Conservation (phyloP, 2,888 invertebrate genomes). For the Himalopsyche anomala region DNA sequence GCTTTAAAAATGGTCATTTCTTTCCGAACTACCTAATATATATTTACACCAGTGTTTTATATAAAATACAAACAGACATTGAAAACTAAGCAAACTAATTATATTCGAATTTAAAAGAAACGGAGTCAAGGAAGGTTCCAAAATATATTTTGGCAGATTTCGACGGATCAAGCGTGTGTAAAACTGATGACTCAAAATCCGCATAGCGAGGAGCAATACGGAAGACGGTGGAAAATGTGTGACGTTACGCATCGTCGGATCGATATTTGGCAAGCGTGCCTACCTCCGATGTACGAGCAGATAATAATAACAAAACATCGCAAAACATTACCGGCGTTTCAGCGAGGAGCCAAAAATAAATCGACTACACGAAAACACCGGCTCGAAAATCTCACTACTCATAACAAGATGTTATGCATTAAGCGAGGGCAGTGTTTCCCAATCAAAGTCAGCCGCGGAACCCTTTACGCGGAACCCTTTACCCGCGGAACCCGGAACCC, state of each 20-base stretch:
- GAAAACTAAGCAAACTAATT: no score
- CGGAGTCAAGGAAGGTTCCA: no score
- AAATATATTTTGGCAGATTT: no score
- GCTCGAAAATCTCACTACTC: background rate
- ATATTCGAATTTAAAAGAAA: no score
- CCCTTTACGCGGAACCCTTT: no score
- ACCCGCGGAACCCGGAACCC: no score
- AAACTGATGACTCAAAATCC: no score
- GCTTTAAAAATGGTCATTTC: no score
- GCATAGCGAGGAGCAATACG: background rate
- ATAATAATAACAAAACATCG: constrained; percentile 2
- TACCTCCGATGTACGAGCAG: background rate
- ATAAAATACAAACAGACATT: no score
- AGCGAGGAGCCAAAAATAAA: background rate
- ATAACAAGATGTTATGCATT: background rate
- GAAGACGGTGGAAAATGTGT: background rate
- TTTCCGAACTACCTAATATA: no score
- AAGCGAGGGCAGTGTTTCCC: background rate
- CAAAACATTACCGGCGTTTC: constrained; percentile 7
- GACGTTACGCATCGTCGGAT: background rate
- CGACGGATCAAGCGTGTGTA: no score
- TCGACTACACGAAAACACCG: background rate
- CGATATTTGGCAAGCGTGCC: background rate
- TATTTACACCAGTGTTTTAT: no score
- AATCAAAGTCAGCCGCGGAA: background rate